phyloP scores from a whole-genome alignment of 2,797 vertebrate species.

The Decapterus maruadsi region DNA sequence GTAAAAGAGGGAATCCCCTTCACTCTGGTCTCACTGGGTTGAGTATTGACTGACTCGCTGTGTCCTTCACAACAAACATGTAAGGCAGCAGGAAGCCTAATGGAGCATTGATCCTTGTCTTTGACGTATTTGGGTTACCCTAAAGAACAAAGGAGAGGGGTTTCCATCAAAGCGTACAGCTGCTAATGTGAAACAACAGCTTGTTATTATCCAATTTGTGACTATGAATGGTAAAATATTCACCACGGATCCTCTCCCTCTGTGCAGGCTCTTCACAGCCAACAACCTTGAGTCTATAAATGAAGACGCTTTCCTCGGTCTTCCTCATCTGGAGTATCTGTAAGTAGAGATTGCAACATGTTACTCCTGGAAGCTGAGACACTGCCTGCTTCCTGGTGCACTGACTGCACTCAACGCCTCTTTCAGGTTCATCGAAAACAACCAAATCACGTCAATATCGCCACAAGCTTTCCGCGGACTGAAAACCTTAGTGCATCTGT shows the following conservation, averaged over 20 bases:
- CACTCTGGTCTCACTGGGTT: slow-evolving; percentile 34
- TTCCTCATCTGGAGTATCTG: slow-evolving; percentile 98
- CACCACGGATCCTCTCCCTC: slow-evolving; percentile 28
- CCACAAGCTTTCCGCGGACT: slow-evolving; percentile 95
- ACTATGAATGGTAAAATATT: slow-evolving; percentile 33
- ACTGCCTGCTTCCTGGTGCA: background rate
- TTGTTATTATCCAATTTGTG: slow-evolving; percentile 21
- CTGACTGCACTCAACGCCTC: slow-evolving; percentile 24
- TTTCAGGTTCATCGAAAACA: slow-evolving; percentile 98
- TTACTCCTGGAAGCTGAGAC: background rate
- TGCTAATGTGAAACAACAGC: slow-evolving; percentile 19
- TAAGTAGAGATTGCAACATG: slow-evolving; percentile 82
- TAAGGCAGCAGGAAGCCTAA: slow-evolving; percentile 28
- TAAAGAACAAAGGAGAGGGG: background rate
- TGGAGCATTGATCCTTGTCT: slow-evolving; percentile 10
- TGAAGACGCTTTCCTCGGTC: slow-evolving; percentile 95
- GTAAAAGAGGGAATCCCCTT: slow-evolving; percentile 64
- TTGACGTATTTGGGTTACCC: slow-evolving; percentile 8
- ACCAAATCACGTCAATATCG: slow-evolving; percentile 96
- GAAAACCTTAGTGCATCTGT: slow-evolving; percentile 97
- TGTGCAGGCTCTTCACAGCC: slow-evolving; percentile 93
- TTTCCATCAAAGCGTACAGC: background rate
- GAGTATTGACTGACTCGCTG: slow-evolving; percentile 40
- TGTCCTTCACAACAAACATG: slow-evolving; percentile 43
- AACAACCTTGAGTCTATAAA: slow-evolving; percentile 95